Conservation (phyloP, 1,140 invertebrate genomes). For the Leptinotarsa texana region DNA sequence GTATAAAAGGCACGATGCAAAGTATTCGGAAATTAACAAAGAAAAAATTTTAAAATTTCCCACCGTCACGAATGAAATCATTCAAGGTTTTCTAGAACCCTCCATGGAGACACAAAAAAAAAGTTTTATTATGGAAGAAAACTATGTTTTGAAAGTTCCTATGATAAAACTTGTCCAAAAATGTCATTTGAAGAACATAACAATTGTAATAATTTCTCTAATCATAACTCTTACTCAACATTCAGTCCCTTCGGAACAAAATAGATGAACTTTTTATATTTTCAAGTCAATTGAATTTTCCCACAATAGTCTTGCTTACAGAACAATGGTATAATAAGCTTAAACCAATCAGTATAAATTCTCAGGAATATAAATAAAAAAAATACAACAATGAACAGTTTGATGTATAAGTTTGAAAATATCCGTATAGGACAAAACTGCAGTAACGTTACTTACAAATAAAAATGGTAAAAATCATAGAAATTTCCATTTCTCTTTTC, state of each 20-base stretch:
- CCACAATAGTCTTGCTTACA: no score
- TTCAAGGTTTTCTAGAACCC: slow-evolving; percentile 5
- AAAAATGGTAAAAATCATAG: no score
- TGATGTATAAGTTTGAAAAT: no score
- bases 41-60: slow-evolving; percentile 11
- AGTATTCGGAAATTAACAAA: slow-evolving; percentile 8
- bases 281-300: not conserved
- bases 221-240: no score
- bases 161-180: not conserved
- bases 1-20: not conserved
- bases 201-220: slow-evolving; percentile 12
- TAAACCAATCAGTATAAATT: not conserved
- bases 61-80: not conserved
- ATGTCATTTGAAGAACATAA: not conserved
- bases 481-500: no score
- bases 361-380: not conserved
- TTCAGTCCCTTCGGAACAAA: slow-evolving; percentile 1
- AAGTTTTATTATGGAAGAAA: not conserved
- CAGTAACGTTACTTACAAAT: no score
- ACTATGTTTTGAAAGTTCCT: not conserved
- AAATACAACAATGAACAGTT: not conserved
- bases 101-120: slow-evolving; percentile 7
- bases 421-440: no score
- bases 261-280: slow-evolving; percentile 11
- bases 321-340: no score